Percentiles rank a stretch among this genome's conserved stretches.
Evolutionary conservation across 2,888 invertebrate species (phyloP).

Genomic region (Tetragonisca angustula): DNA sequence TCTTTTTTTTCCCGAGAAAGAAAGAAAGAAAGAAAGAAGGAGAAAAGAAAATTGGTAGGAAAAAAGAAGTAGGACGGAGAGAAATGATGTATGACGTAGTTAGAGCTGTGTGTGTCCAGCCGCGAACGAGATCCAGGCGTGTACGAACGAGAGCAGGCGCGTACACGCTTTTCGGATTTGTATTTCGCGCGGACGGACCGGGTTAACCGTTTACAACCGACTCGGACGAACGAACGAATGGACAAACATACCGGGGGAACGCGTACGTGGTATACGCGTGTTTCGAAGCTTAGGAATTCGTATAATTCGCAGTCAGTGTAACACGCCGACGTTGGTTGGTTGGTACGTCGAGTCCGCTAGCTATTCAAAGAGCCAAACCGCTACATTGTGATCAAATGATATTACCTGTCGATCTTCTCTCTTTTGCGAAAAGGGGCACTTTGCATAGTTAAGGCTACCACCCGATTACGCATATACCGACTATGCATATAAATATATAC

Average conservation of each 20-base stretch:
- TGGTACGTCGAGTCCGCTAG: slow-evolving; percentile 72
- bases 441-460: slow-evolving; percentile 79
- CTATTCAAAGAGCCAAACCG: slow-evolving; percentile 82
- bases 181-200: slow-evolving; percentile 12
- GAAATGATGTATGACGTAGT: not conserved
- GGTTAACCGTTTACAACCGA: not conserved
- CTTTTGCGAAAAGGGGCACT: slow-evolving; percentile 75
- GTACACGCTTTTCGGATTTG: not conserved
- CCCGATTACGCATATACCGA: slow-evolving; percentile 75
- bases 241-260: not conserved
- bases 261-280: slow-evolving; percentile 33
- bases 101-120: not conserved
- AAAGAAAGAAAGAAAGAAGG: not conserved
- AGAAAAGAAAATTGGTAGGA: not conserved
- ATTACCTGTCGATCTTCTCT: slow-evolving; percentile 76
- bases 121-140: not conserved
- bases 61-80: slow-evolving; percentile 2
- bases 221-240: slow-evolving; percentile 17
- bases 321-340: slow-evolving; percentile 20
- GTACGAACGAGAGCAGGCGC: no score
- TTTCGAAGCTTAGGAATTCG: slow-evolving; percentile 27
- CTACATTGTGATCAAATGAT: slow-evolving; percentile 80
- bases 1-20: not conserved
- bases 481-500: slow-evolving; percentile 62
- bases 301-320: slow-evolving; percentile 4